These are phyloP conservation scores for Drosophila lowei DNA, from an alignment of 1,140 invertebrate genomes.

Conservation along the genomic window DNA sequence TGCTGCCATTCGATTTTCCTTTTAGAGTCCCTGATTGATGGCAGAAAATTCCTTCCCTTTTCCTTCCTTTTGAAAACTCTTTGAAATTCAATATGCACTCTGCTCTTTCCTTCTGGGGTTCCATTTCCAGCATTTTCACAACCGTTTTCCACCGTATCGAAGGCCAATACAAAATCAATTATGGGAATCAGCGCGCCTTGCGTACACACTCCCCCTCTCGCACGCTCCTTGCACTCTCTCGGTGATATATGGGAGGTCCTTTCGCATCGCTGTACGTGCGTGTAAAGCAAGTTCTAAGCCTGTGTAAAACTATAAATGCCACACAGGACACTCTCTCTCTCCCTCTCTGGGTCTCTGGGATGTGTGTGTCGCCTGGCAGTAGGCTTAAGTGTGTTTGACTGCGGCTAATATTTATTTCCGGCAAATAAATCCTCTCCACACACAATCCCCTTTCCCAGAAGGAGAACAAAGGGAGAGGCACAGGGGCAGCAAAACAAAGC, in stretches of 20 bases:
- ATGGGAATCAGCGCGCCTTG: slow-evolving; percentile 74
- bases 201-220: slow-evolving; percentile 20
- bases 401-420: slow-evolving; percentile 82
- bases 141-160: slow-evolving; percentile 20
- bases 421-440: slow-evolving; percentile 77
- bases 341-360: not conserved
- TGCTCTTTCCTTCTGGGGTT: slow-evolving; percentile 13
- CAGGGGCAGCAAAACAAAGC: slow-evolving; percentile 28
- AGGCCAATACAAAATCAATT: slow-evolving; percentile 82
- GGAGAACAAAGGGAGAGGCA: slow-evolving; percentile 26
- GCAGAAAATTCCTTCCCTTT: slow-evolving; percentile 18
- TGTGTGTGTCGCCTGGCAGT: slow-evolving; percentile 39
- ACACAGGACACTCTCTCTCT: slow-evolving; percentile 34
- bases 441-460: slow-evolving; percentile 22
- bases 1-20: not conserved
- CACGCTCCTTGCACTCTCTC: slow-evolving; percentile 2
- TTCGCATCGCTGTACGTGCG: slow-evolving; percentile 45
- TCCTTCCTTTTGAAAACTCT: slow-evolving; percentile 44
- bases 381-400: slow-evolving; percentile 82
- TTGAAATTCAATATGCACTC: slow-evolving; percentile 76
- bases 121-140: slow-evolving; percentile 21
- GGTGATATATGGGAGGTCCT: slow-evolving; percentile 40
- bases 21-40: slow-evolving; percentile 43
- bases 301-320: slow-evolving; percentile 80
- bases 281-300: slow-evolving; percentile 79